Conservation (phyloP, 2,113 vertebrate genomes). For the Amazona guildingii region DNA sequence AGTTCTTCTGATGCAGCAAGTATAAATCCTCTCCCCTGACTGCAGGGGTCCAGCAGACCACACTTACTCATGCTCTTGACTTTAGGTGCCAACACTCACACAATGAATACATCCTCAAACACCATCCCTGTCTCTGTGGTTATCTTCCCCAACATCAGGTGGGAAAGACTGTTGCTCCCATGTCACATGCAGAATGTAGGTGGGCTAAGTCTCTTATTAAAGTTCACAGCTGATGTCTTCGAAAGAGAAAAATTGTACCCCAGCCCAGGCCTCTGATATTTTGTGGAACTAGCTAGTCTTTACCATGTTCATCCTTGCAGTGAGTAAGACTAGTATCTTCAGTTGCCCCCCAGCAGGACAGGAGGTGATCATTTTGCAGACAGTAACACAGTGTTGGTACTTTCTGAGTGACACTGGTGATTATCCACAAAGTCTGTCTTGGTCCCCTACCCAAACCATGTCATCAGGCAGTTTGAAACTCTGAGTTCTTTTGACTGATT, state of each 20-base stretch:
- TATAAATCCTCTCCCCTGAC: neutral
- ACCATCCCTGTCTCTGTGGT: neutral
- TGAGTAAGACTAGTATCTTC: neutral
- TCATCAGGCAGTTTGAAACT: neutral
- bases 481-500: neutral
- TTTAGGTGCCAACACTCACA: neutral
- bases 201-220: neutral
- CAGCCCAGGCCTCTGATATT: neutral
- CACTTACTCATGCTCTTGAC: neutral
- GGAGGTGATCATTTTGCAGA: neutral
- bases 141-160: neutral
- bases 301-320: neutral
- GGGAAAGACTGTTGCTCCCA: neutral
- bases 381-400: neutral
- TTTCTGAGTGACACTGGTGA: neutral
- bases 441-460: neutral
- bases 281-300: neutral
- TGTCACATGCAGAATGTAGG: neutral
- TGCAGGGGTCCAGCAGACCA: neutral
- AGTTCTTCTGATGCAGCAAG: neutral
- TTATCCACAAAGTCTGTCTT: neutral
- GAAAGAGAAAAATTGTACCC: neutral
- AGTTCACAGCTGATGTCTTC: neutral
- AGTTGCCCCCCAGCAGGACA: neutral
- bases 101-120: accelerated